Percentiles rank a stretch among this genome's conserved stretches.
Evolutionary conservation across 2,113 vertebrate genomes (phyloP).

Genomic region (Urocitellus parryii): DNA sequence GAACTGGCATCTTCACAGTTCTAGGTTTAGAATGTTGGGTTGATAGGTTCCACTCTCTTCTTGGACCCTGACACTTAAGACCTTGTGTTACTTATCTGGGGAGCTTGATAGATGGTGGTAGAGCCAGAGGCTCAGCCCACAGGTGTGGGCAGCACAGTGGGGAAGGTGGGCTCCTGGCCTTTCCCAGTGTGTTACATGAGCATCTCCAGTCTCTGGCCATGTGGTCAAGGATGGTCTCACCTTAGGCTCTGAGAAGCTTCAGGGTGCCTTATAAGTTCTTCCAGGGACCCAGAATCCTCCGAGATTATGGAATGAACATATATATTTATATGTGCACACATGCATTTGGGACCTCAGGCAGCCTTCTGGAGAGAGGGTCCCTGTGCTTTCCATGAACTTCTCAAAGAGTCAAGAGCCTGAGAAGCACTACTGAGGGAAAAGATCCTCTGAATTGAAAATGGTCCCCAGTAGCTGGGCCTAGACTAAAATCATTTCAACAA

Average conservation of each 20-base stretch:
- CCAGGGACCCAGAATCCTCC: background rate
- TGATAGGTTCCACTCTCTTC: background rate
- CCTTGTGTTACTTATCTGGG: background rate
- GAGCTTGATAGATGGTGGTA: background rate
- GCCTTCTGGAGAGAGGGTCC: background rate
- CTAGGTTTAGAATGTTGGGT: background rate
- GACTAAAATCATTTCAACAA: background rate
- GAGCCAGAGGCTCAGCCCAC: background rate
- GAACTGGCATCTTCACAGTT: background rate
- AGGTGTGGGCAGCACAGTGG: background rate
- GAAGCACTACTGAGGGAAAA: background rate
- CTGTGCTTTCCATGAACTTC: background rate
- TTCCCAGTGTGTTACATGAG: background rate
- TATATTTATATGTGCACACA: background rate
- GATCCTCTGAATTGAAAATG: background rate
- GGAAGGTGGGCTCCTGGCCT: background rate
- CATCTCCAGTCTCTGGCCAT: background rate
- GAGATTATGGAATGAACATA: background rate
- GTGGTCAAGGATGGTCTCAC: background rate
- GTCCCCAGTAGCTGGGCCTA: background rate
- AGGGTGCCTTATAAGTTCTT: background rate
- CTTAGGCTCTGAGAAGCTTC: conserved; percentile 30
- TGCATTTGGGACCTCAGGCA: background rate
- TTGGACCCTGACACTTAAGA: background rate
- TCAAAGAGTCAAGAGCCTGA: background rate